Conservation (phyloP, 1,140 invertebrate species). For the Lamellibrachia luymesi region DNA sequence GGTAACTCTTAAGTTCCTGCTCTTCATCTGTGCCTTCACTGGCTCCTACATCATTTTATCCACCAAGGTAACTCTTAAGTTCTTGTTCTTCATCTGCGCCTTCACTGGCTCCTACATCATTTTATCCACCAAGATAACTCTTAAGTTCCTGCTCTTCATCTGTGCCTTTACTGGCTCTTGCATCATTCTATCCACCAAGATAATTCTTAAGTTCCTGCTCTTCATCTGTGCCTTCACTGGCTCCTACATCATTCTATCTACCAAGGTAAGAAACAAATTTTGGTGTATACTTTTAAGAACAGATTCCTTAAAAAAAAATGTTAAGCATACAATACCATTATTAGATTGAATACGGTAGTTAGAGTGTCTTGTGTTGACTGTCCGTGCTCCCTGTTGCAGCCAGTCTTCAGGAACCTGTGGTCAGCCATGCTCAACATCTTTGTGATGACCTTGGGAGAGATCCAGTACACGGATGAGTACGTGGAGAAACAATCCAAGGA, state of each 20-base stretch:
- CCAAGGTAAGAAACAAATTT: no score
- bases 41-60: no score
- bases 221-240: constrained; percentile 24
- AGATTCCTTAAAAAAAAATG: no score
- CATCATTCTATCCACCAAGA: constrained; percentile 15
- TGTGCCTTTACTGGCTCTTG: neutral
- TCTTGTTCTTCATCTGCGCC: no score
- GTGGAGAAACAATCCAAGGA: neutral
- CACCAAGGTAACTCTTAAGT: no score
- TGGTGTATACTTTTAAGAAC: no score
- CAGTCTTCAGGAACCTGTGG: constrained; percentile 5
- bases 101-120: no score
- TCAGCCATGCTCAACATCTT: constrained; percentile 26
- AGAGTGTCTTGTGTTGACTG: neutral
- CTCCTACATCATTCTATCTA: constrained; percentile 27
- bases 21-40: no score
- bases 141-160: no score
- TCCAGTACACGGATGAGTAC: constrained; percentile 42
- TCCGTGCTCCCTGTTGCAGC: neutral
- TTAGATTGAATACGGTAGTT: neutral
- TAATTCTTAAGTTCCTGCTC: constrained; percentile 23
- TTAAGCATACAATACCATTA: no score
- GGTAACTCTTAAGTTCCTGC: no score
- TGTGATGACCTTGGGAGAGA: constrained; percentile 46
- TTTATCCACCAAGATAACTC: no score